These are phyloP conservation scores for Ectemnius cavifrons DNA, from an alignment of 2,888 invertebrate genomes.

Conservation along the genomic window DNA sequence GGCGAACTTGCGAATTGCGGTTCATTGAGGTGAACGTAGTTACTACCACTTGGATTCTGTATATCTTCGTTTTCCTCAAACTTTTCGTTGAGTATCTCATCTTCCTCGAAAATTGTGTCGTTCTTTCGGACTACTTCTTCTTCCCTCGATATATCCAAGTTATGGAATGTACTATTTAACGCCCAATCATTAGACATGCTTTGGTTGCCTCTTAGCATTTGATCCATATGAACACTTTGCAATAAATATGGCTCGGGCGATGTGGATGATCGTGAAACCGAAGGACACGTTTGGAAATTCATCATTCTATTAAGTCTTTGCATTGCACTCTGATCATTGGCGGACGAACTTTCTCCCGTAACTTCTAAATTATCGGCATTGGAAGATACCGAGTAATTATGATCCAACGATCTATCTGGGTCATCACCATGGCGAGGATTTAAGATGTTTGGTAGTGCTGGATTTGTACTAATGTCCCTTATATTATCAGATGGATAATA, in stretches of 20 bases:
- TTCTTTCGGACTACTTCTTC: background rate
- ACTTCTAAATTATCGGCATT: background rate
- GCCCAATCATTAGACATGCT: conserved; percentile 32
- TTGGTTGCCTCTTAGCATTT: conserved; percentile 21
- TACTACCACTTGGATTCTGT: background rate
- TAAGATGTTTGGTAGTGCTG: background rate
- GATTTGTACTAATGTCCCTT: background rate
- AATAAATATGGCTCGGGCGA: conserved; percentile 42
- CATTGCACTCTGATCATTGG: background rate
- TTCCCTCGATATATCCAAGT: conserved; percentile 7
- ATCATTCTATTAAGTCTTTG: conserved; percentile 20
- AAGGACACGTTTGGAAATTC: conserved; percentile 22
- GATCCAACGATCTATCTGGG: conserved; percentile 1
- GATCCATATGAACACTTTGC: conserved; percentile 23
- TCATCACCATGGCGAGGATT: conserved; percentile 9
- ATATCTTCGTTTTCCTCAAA: background rate
- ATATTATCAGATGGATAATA: background rate
- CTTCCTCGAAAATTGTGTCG: background rate
- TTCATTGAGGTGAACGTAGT: conserved; percentile 2
- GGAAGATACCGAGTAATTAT: background rate
- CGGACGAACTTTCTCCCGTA: conserved; percentile 1
- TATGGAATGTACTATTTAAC: conserved; percentile 38
- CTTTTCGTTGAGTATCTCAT: background rate
- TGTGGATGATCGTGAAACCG: conserved; percentile 44
- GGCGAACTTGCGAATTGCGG: conserved; percentile 67